A percentile compares a stretch with the other conserved stretches of the same genome.
phyloP scores from a whole-genome alignment of 2,888 invertebrate genomes.

The Ennomos quercinarius region DNA sequence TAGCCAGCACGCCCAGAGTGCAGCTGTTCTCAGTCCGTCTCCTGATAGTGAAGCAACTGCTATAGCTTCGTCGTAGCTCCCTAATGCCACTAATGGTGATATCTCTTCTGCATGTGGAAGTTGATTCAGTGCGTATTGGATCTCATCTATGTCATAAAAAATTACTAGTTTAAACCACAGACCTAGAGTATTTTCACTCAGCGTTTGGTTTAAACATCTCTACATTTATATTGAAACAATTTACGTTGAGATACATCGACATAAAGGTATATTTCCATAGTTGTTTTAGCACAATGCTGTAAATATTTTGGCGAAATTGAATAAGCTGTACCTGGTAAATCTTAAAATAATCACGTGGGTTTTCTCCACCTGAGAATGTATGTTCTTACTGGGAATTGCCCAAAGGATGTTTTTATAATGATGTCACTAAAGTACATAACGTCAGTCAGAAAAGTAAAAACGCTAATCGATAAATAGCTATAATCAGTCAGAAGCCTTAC shows the following conservation, averaged over 20 bases:
- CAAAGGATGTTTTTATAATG: too few relatives aligned
- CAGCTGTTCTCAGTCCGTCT: slow-evolving; percentile 78
- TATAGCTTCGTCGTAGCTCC: slow-evolving; percentile 75
- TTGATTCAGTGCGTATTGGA: slow-evolving; percentile 64
- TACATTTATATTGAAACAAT: too few relatives aligned
- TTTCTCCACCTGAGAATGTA: too few relatives aligned
- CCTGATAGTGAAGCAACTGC: slow-evolving; percentile 56
- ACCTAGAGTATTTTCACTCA: too few relatives aligned
- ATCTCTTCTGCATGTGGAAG: slow-evolving; percentile 80
- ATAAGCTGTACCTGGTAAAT: background rate
- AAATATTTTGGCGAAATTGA: slow-evolving; percentile 8
- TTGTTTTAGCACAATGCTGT: too few relatives aligned
- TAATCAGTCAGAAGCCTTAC: slow-evolving; percentile 48
- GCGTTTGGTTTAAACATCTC: slow-evolving; percentile 4
- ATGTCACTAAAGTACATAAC: too few relatives aligned
- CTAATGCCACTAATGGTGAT: slow-evolving; percentile 67
- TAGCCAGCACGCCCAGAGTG: slow-evolving; percentile 87
- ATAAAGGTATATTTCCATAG: too few relatives aligned
- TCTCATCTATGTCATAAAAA: slow-evolving; percentile 63
- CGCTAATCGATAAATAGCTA: background rate
- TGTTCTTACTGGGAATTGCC: too few relatives aligned
- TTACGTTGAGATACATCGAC: too few relatives aligned
- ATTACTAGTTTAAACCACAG: background rate
- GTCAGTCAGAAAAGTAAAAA: too few relatives aligned
- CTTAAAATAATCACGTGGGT: too few relatives aligned